phyloP scores from a whole-genome alignment of 2,797 vertebrate genomes.

The Tokudaia muenninki region DNA sequence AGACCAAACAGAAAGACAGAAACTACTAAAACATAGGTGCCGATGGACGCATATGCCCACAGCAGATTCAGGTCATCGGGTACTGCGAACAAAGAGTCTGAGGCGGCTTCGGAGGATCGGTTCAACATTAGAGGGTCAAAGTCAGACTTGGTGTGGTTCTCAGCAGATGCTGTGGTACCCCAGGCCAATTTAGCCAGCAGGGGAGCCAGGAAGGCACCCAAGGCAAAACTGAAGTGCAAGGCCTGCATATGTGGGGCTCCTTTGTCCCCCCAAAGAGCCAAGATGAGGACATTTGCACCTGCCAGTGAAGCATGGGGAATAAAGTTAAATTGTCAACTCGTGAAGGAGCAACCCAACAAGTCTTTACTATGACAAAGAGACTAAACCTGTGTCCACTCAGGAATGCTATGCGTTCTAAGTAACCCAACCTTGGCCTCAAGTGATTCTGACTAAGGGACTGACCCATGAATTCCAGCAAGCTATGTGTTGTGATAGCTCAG shows the following conservation, averaged over 20 bases:
- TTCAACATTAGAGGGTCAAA: conserved; percentile 39
- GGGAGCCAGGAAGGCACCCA: conserved; percentile 93
- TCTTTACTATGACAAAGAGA: not conserved
- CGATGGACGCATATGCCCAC: conserved; percentile 93
- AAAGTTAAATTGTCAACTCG: not conserved
- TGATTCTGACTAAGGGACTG: not conserved
- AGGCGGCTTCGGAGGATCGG: not conserved
- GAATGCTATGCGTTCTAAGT: not conserved
- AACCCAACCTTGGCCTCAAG: not conserved
- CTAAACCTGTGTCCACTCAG: not conserved
- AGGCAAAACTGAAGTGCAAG: conserved; percentile 97
- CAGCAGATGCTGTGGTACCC: conserved; percentile 17
- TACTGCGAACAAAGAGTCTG: not conserved
- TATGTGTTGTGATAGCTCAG: not conserved
- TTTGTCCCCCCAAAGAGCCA: conserved; percentile 92
- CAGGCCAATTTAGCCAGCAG: conserved; percentile 93
- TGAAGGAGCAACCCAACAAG: not conserved
- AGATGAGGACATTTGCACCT: conserved; percentile 95
- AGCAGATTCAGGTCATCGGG: conserved; percentile 85
- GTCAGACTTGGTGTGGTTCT: conserved; percentile 47
- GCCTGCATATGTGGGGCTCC: conserved; percentile 96
- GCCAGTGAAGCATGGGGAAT: conserved; percentile 69
- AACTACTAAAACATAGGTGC: conserved; percentile 90
- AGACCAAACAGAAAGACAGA: conserved; percentile 91
- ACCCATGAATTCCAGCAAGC: not conserved